Conservation (phyloP, 2,888 invertebrate genomes). For the Pocota personata region DNA sequence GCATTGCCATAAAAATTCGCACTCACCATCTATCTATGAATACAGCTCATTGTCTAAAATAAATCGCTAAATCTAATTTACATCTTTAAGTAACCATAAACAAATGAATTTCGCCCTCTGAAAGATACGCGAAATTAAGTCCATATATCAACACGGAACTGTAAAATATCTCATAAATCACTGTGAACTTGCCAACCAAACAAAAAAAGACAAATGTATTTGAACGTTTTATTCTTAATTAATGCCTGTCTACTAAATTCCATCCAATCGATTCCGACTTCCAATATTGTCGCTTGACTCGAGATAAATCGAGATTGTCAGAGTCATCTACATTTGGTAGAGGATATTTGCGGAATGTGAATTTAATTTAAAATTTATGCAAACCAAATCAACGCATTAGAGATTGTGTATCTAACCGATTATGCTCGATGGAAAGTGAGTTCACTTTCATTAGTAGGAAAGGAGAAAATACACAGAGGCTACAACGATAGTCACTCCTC, state of each 20-base stretch:
- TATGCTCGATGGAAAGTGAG: slow-evolving; percentile 15
- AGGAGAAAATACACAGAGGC: background rate
- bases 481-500: no score
- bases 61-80: slow-evolving; percentile 59
- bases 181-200: background rate
- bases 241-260: slow-evolving; percentile 52
- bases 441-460: background rate
- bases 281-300: slow-evolving; percentile 6
- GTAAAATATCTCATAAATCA: slow-evolving; percentile 13
- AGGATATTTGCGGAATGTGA: slow-evolving; percentile 31
- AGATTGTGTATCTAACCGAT: slow-evolving; percentile 30
- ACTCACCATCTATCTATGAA: slow-evolving; percentile 17
- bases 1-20: slow-evolving; percentile 10
- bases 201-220: background rate
- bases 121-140: background rate
- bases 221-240: slow-evolving; percentile 45
- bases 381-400: slow-evolving; percentile 4
- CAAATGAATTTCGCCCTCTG: slow-evolving; percentile 18
- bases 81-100: slow-evolving; percentile 56
- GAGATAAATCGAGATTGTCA: slow-evolving; percentile 35
- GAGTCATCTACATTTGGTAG: background rate
- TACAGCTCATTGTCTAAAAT: slow-evolving; percentile 27
- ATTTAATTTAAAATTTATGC: slow-evolving; percentile 9
- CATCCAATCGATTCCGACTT: background rate
- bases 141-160: slow-evolving; percentile 53